Base-by-base conservation (phyloP, 1,140 invertebrate genomes). In the Oedothorax gibbosus region DNA sequence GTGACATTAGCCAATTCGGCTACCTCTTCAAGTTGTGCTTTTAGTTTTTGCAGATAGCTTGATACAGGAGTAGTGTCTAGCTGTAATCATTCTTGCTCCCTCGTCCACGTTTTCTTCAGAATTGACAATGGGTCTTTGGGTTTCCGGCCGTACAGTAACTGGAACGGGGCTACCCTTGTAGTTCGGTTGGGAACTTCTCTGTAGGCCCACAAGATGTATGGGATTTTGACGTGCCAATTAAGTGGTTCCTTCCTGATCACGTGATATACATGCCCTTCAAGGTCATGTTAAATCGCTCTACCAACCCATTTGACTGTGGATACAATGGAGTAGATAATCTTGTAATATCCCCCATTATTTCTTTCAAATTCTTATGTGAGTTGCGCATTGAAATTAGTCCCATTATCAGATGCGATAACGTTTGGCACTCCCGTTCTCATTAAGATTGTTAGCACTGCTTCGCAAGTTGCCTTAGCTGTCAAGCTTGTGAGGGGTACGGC, bases 191-290 rank as follows among this genome's bases (percentile, higher is more conserved):
- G n/a, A n/a, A n/a, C n/a, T n/a, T 85, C 82, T 10, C 73, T 0
- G 9, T 69, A 69, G 2, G 72, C 73, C 83, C 83, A 85, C 7
- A 85, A n/a, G 6, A 85, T 18, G 14, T 54, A 78, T 3, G 75
- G 21, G 50, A 77, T 60, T 60, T 57, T 18, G 0, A 18, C 50
- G 20, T 84, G 49, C 83, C 73, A 85, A 14, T 50, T 18, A 20
- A 15, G 7, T 1, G 50, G 49, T 15, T 71, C 49, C 21, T 85
- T 65, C 14, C 14, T 20, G 0, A 78, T 62, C 7, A 10, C 20
- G 20, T 85, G 53, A 15, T 66, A 15, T 8, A 66, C 5, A 60
- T 75, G 50, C 15, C 51, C 64, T 71, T 85, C 14, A 77, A 62
- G 14, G 35, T 68, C 62, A 12, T 11, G 10, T 85, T 85, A 54